Base-by-base conservation (phyloP, 2,888 invertebrate genomes). In the Brachyptera putata region DNA sequence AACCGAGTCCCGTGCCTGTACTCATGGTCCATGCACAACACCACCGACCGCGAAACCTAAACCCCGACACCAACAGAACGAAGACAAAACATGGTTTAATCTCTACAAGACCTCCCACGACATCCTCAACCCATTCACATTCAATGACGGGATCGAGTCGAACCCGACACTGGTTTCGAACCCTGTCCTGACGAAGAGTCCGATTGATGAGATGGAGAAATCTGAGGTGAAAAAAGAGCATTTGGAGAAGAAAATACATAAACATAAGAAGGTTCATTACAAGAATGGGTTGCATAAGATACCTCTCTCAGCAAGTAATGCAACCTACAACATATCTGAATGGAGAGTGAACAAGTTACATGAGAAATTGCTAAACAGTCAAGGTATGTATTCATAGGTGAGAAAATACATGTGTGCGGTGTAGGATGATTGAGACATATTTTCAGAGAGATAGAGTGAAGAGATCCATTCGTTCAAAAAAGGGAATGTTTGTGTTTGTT, bases 1-100 rank as follows among this genome's bases (percentile, higher is more conserved):
- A 26, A 66, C 67, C 13, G 69, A 70, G 56, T 68, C 68, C 4
- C 64, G 70, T n/a, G 66, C 68, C 0, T 71, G 71, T 60, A 67
- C 64, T 43, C 62, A 66, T 1, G 62, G 64, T 26, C 63, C 66
- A 0, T 69, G 69, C 50, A 49, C 61, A 7, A 16, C 16, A 24
- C 18, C 34, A 11, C n/a, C 36, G 26, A 22, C 50, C 37, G 14
- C 34, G 25, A 25, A 26, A 13, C 11, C 46, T 39, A 7, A 30
- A 5, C 14, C 39, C 7, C 16, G 46, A 9, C 46, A 46, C n/a
- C 46, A 21, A 4, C 22, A 46, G 21, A 24, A 22, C 56, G 14
- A 36, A 13, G 36, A 22, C 11, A 34, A 37, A 16, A 36, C 46
- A 3, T 41, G 37, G 41, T 37, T 39, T 18, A 37, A 13, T 49